A percentile compares a stretch with the other conserved stretches of the same genome.
phyloP scores from a whole-genome alignment of 2,797 vertebrate genomes.

The Huso huso region DNA sequence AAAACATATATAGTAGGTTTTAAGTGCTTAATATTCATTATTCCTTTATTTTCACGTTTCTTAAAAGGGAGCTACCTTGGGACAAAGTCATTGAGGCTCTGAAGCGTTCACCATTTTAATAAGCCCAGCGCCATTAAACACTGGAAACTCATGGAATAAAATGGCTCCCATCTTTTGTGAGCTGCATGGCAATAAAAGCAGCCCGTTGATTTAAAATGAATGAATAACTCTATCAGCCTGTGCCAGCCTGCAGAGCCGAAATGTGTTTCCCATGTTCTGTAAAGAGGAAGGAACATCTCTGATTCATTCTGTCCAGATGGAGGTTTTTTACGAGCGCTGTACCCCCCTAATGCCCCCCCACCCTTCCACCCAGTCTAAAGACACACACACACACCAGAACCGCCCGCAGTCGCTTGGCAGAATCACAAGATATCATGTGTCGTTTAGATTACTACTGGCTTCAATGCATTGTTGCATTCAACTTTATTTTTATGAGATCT shows the following conservation, averaged over 20 bases:
- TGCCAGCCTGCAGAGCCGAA: constrained; percentile 29
- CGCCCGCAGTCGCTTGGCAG: background rate
- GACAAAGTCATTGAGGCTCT: constrained; percentile 16
- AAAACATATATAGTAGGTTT: no score
- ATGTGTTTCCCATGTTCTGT: constrained; percentile 18
- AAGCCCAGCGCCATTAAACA: background rate
- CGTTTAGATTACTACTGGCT: no score
- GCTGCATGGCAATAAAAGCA: constrained; percentile 26
- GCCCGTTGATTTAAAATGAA: constrained; percentile 29
- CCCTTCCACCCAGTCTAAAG: background rate
- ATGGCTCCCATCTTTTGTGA: background rate
- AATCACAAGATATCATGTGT: no score
- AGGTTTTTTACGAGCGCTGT: constrained; percentile 29
- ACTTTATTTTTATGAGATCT: no score
- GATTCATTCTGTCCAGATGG: constrained; percentile 52
- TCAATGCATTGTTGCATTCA: no score
- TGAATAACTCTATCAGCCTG: constrained; percentile 27
- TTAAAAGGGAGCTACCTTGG: constrained; percentile 24
- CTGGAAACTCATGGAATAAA: background rate
- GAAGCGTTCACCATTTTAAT: constrained; percentile 4
- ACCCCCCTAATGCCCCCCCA: constrained; percentile 34
- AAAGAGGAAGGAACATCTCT: constrained; percentile 41
- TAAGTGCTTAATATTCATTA: no score
- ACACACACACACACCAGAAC: background rate
- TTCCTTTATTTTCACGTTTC: no score